Percentiles rank a stretch among this genome's conserved stretches.
These are phyloP conservation scores for Nesidiocoris tenuis DNA, from an alignment of 2,888 invertebrate species.

Conservation along the genomic window DNA sequence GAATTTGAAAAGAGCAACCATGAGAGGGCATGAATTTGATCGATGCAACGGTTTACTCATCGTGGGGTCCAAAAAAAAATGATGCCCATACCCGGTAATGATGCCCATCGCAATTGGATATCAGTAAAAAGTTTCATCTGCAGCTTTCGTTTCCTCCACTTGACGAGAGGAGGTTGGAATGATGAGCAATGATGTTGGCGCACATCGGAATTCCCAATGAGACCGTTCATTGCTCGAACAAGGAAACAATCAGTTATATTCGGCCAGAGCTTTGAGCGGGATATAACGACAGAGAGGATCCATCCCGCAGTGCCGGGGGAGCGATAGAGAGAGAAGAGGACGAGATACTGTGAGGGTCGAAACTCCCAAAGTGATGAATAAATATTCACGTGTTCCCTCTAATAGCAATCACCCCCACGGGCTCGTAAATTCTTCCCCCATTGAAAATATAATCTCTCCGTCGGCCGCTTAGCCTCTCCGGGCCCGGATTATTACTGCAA, in stretches of 20 bases:
- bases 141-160: background rate
- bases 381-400: constrained; percentile 38
- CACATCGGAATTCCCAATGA: constrained; percentile 21
- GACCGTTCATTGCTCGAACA: constrained; percentile 25
- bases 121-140: too few species aligned
- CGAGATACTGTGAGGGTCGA: constrained; percentile 9
- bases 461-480: background rate
- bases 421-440: constrained; percentile 41
- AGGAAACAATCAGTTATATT: constrained; percentile 37
- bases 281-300: background rate
- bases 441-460: constrained; percentile 43
- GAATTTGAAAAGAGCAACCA: too few species aligned
- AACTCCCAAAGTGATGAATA: constrained; percentile 36
- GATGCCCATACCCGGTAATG: too few species aligned
- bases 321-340: background rate
- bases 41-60: too few species aligned
- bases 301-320: background rate
- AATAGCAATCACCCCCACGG: constrained; percentile 40
- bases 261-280: constrained; percentile 20
- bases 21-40: too few species aligned
- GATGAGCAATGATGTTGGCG: constrained; percentile 6
- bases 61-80: too few species aligned
- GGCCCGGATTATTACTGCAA: constrained; percentile 39
- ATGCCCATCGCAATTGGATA: too few species aligned
- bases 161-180: constrained; percentile 7